phyloP scores from a whole-genome alignment of 2,888 invertebrate genomes.

The Harpalus rufipes region DNA sequence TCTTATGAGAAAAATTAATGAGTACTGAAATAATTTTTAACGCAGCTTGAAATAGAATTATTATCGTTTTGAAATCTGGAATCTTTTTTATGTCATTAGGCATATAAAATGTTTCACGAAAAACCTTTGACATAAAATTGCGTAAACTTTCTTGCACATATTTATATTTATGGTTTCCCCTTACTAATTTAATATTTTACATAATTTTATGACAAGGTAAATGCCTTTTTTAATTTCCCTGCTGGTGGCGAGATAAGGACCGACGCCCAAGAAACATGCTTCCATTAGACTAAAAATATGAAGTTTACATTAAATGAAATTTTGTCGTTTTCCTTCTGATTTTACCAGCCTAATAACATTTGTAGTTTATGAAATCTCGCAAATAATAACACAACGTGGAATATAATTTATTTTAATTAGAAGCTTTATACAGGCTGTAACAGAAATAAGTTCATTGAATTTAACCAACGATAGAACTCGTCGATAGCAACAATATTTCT shows the following conservation, averaged over 20 bases:
- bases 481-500: too few relatives aligned
- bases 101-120: slow-evolving; percentile 14
- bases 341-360: neutral
- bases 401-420: too few relatives aligned
- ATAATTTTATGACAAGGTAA: slow-evolving; percentile 23
- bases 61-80: slow-evolving; percentile 7
- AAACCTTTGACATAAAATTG: slow-evolving; percentile 12
- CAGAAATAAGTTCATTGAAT: too few relatives aligned
- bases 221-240: slow-evolving; percentile 39
- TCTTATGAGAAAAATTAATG: neutral
- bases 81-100: slow-evolving; percentile 22
- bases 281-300: slow-evolving; percentile 2
- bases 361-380: neutral
- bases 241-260: slow-evolving; percentile 21
- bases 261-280: slow-evolving; percentile 10
- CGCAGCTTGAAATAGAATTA: slow-evolving; percentile 24
- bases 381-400: too few relatives aligned
- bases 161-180: slow-evolving; percentile 6
- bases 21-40: neutral
- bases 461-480: too few relatives aligned
- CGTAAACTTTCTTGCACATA: slow-evolving; percentile 32
- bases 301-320: slow-evolving; percentile 20
- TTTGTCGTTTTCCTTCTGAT: slow-evolving; percentile 40
- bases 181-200: slow-evolving; percentile 47
- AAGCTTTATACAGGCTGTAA: too few relatives aligned